A percentile compares a stretch with the other conserved stretches of the same genome.
Evolutionary conservation across 2,797 vertebrate genomes (phyloP).

Genomic region (Anniella stebbinsi): DNA sequence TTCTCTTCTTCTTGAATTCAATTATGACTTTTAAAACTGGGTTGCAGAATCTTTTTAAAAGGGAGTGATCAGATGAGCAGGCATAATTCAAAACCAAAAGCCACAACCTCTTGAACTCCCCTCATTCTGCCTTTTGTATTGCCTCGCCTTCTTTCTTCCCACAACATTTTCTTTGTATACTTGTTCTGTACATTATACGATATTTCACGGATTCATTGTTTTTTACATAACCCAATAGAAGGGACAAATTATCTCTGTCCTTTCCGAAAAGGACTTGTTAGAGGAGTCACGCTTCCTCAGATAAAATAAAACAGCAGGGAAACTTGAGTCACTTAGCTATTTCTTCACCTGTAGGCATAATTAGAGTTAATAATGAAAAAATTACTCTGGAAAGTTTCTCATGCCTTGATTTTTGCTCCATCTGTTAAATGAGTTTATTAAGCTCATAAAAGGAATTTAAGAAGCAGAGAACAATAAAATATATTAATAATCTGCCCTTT

Average conservation of each 20-base stretch:
- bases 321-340: conserved; percentile 51
- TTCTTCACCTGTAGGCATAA: conserved; percentile 61
- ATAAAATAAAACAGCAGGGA: conserved; percentile 63
- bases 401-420: conserved; percentile 46
- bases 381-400: conserved; percentile 45
- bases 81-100: conserved; percentile 26
- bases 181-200: conserved; percentile 35
- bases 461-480: conserved; percentile 48
- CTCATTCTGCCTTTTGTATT: conserved; percentile 17
- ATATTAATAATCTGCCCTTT: not conserved
- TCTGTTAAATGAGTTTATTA: conserved; percentile 52
- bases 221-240: conserved; percentile 50
- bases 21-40: conserved; percentile 18
- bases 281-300: conserved; percentile 51
- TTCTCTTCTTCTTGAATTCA: conserved; percentile 26
- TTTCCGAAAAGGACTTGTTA: conserved; percentile 61
- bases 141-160: not conserved
- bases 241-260: conserved; percentile 45
- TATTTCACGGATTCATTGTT: conserved; percentile 15
- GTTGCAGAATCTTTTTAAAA: conserved; percentile 23
- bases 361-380: conserved; percentile 55
- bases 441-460: conserved; percentile 57
- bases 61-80: not conserved
- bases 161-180: not conserved
- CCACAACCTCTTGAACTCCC: not conserved